Percentiles rank a stretch among this genome's conserved stretches.
phyloP scores from a whole-genome alignment of 2,888 invertebrate species.

The Argyresthia goedartella region DNA sequence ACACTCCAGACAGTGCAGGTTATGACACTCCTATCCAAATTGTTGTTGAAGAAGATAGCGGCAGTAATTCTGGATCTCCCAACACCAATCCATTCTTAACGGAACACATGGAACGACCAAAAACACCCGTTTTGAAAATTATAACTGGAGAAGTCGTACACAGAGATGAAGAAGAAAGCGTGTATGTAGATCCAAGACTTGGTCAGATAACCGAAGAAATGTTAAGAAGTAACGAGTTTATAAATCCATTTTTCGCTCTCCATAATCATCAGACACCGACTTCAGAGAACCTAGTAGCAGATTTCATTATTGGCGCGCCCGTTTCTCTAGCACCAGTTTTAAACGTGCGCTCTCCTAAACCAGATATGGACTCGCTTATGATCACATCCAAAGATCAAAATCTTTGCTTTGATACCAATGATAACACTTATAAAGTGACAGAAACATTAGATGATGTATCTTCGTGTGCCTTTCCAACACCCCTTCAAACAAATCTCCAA shows the following conservation, averaged over 20 bases:
- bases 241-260: constrained; percentile 49
- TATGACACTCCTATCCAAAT: constrained; percentile 33
- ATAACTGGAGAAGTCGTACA: constrained; percentile 35
- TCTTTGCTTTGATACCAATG: constrained; percentile 5
- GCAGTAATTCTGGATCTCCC: constrained; percentile 7
- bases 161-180: constrained; percentile 25
- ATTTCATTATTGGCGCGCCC: constrained; percentile 66
- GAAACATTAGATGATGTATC: constrained; percentile 10
- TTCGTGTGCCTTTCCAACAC: constrained; percentile 7
- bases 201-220: constrained; percentile 25
- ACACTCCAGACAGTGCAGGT: constrained; percentile 44
- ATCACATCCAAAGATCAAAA: constrained; percentile 18
- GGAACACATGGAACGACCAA: constrained; percentile 38
- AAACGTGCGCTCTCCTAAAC: constrained; percentile 39
- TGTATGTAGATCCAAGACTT: constrained; percentile 29
- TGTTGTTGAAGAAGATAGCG: constrained; percentile 23
- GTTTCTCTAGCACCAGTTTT: constrained; percentile 54
- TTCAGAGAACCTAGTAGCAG: constrained; percentile 27
- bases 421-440: constrained; percentile 5
- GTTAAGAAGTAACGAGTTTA: constrained; percentile 33
- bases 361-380: constrained; percentile 35
- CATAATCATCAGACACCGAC: constrained; percentile 22
- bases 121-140: constrained; percentile 55
- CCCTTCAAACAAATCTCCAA: constrained; percentile 11
- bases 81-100: constrained; percentile 37